Evolutionary conservation across 2,113 vertebrate genomes (phyloP).

Genomic region (Neotoma lepida): DNA sequence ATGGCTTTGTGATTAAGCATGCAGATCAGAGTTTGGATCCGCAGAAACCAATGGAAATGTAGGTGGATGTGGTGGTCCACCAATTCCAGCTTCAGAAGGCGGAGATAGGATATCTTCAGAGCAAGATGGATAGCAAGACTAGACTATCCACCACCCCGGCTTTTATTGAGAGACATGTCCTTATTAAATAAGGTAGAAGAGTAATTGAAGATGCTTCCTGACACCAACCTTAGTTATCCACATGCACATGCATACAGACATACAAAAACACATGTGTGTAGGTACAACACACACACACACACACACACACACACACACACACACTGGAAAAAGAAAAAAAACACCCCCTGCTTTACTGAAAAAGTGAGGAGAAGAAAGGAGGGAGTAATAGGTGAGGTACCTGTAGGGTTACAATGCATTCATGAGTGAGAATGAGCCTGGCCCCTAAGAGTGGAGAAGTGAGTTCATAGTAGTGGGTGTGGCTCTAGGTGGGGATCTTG

Average conservation of each 20-base stretch:
- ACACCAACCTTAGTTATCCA: not conserved
- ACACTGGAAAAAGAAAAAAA: not conserved
- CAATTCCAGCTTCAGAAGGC: not conserved
- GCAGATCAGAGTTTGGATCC: not conserved
- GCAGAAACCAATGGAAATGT: not conserved
- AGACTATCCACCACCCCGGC: too few relatives aligned
- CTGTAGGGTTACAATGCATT: too few relatives aligned
- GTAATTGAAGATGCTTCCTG: not conserved
- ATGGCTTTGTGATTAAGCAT: not conserved
- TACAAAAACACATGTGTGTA: not conserved
- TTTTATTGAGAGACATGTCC: not conserved
- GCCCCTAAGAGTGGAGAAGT: not conserved
- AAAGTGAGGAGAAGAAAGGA: not conserved
- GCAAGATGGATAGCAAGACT: not conserved
- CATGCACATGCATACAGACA: not conserved
- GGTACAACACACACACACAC: not conserved
- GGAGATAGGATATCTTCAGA: not conserved
- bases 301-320: not conserved
- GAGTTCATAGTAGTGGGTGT: rapidly evolving
- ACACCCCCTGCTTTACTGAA: not conserved
- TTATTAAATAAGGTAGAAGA: not conserved
- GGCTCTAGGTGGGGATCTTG: not conserved
- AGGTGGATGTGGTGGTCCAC: not conserved
- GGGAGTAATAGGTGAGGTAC: rapidly evolving
- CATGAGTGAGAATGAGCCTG: not conserved